A percentile compares a stretch with the other conserved stretches of the same genome.
Evolutionary conservation across 2,888 invertebrate genomes (phyloP).

Genomic region (Cantharis flavilabris): DNA sequence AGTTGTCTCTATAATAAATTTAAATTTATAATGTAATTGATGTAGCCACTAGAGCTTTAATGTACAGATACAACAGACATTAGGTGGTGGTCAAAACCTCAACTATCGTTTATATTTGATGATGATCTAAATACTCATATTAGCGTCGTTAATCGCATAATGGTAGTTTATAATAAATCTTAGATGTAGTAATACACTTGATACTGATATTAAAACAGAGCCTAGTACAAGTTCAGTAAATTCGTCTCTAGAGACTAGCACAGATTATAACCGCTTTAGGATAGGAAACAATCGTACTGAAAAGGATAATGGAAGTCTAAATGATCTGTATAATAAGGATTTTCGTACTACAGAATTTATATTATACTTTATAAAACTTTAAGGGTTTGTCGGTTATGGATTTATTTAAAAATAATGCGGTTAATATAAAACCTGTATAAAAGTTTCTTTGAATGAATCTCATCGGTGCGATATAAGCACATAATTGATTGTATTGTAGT

Average conservation of each 20-base stretch:
- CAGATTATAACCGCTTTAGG: slow-evolving; percentile 34
- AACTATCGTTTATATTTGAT: background rate
- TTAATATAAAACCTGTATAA: background rate
- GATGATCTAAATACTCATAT: slow-evolving; percentile 23
- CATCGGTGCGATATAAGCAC: background rate
- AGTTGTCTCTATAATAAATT: background rate
- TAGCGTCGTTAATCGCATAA: slow-evolving; percentile 23
- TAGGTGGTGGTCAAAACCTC: background rate
- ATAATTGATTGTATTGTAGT: slow-evolving; percentile 34
- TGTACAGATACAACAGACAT: background rate
- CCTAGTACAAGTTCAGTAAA: slow-evolving; percentile 29
- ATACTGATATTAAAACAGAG: slow-evolving; percentile 27
- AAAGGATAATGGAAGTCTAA: slow-evolving; percentile 32
- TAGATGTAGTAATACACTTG: slow-evolving; percentile 24
- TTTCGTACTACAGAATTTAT: slow-evolving; percentile 20
- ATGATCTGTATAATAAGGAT: slow-evolving; percentile 28
- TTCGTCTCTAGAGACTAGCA: slow-evolving; percentile 28
- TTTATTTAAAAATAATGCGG: background rate
- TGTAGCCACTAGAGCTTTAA: background rate
- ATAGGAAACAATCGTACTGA: slow-evolving; percentile 32
- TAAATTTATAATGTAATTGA: background rate
- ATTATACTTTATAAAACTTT: background rate
- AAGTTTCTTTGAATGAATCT: background rate
- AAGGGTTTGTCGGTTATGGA: background rate
- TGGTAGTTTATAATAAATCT: slow-evolving; percentile 20